Base-by-base conservation (phyloP, 2,113 vertebrate species). In the Lophotis ruficrista region DNA sequence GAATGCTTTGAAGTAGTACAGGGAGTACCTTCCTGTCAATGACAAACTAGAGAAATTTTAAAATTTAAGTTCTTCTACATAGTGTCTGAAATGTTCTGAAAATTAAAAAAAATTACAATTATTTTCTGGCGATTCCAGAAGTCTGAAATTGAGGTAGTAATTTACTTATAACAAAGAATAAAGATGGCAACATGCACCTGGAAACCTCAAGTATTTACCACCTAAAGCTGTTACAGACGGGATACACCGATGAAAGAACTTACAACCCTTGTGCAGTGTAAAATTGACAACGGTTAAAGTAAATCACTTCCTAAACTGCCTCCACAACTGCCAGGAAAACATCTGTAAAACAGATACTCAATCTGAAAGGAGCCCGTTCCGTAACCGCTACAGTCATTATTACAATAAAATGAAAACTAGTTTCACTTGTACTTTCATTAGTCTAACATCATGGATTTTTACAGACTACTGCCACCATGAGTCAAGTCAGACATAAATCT, bases 381-480 rank as follows among this genome's bases (percentile, higher is more conserved):
- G 1, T 41, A 87, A 87, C 31, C 12, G 3, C 50, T 82, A 50
- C 14, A 25, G 58, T 53, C 65, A 58, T 9, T 73, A 72, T 9
- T 47, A 66, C 37, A 86, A 65, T 24, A 91, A 82, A 35, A 48
- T 12, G n/a, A 83, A 75, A 89, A 82, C 43, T 22, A 64, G 57
- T 62, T 89, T 82, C 73, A 75, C 51, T 66, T 71, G n/a, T 75
- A 60, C 35, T 85, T 79, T 38, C 4, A 2, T 84, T 57, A 85
- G n/a, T 16, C 48, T 47, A 60, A 79, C 54, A 85, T n/a, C 10
- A 69, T 10, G 1, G 9, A 54, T 89, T 78, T 91, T 24, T 95
- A 83, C 62, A 66, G 60, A 82, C 81, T 83, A 85, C 84, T 95
- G 95, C 96, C 94, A 95, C 87, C 91, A 12, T 37, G 70, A 91